A percentile compares a stretch with the other conserved stretches of the same genome.
Evolutionary conservation across 2,113 vertebrate genomes (phyloP).

Genomic region (Phylloscopus trochiloides): DNA sequence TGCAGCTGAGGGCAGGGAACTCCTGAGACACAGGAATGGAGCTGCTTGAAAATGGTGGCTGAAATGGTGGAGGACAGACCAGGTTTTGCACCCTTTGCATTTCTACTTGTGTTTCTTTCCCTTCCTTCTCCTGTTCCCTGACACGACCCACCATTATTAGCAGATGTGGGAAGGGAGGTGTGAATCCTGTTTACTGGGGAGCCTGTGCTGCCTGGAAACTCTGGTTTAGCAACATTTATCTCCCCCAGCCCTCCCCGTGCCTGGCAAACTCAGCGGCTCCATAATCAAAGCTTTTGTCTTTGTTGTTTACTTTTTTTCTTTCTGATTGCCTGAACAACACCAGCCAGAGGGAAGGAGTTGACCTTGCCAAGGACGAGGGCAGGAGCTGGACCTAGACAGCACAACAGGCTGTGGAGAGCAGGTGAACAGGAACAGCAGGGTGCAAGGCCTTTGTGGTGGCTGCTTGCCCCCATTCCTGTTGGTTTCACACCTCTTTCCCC

Average conservation of each 20-base stretch:
- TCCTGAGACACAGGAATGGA: neutral
- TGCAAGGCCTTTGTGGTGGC: neutral
- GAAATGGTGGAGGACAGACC: neutral
- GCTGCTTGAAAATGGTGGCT: fast-evolving
- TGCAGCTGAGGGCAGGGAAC: neutral
- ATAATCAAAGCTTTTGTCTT: constrained; percentile 6
- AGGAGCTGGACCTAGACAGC: neutral
- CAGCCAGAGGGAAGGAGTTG: neutral
- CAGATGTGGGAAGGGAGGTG: neutral
- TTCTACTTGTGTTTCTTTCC: neutral
- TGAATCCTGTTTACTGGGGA: neutral
- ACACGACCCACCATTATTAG: fast-evolving
- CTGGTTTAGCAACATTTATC: neutral
- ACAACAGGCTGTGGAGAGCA: neutral
- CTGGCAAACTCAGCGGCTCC: neutral
- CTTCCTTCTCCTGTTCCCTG: neutral
- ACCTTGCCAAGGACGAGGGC: neutral
- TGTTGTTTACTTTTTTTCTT: neutral
- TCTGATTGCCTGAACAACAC: neutral
- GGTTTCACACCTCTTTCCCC: neutral
- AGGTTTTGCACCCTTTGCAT: neutral
- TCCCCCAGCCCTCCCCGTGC: neutral
- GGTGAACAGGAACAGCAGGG: neutral
- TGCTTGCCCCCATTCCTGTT: neutral
- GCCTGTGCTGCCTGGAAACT: neutral